Conservation (phyloP, 2,113 vertebrate species). For the Benitochromis conjunctus region DNA sequence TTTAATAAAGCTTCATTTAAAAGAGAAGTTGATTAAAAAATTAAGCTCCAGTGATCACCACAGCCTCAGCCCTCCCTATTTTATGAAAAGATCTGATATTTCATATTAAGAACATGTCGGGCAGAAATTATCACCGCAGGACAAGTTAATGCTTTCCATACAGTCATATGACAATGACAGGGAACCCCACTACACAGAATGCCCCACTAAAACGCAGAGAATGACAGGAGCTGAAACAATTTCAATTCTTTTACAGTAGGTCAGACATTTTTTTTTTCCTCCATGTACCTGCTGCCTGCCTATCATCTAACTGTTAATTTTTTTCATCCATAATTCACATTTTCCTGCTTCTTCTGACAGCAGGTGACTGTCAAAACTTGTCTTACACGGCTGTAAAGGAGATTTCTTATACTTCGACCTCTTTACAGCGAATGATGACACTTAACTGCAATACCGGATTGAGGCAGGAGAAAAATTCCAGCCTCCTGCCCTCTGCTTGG, state of each 20-base stretch:
- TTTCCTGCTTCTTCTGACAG: constrained; percentile 32
- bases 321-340: constrained; percentile 60
- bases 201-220: constrained; percentile 37
- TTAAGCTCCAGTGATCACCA: constrained; percentile 76
- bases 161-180: constrained; percentile 51
- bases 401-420: constrained; percentile 36
- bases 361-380: constrained; percentile 49
- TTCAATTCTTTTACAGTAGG: constrained; percentile 29
- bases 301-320: constrained; percentile 46
- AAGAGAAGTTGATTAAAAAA: constrained; percentile 81
- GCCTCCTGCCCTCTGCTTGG: constrained; percentile 45
- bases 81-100: constrained; percentile 74
- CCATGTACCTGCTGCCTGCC: constrained; percentile 26
- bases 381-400: constrained; percentile 35
- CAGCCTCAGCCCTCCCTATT: constrained; percentile 58
- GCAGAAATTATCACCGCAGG: constrained; percentile 78
- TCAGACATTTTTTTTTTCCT: constrained; percentile 17
- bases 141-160: constrained; percentile 73
- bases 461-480: constrained; percentile 15
- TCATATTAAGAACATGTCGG: constrained; percentile 75
- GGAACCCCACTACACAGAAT: constrained; percentile 23
- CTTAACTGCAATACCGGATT: constrained; percentile 43
- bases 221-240: constrained; percentile 32
- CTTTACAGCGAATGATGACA: constrained; percentile 65
- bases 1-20: constrained; percentile 83